These are phyloP conservation scores for Stichodactyla helianthus DNA, from an alignment of 64 coral and sea anemone genomes.

Conservation along the genomic window DNA sequence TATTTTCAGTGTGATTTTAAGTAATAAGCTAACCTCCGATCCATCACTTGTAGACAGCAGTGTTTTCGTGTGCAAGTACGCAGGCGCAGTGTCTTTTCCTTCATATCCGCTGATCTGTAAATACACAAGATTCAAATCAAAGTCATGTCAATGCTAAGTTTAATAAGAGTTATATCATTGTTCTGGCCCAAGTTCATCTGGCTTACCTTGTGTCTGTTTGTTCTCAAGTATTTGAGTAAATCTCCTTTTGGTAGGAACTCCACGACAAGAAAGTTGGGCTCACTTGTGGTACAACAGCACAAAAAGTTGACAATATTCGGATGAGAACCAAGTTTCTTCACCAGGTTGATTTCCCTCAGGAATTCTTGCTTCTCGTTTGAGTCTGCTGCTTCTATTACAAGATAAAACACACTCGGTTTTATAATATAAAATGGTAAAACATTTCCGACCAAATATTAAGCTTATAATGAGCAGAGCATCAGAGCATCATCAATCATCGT, in stretches of 20 bases:
- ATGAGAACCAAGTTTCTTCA: conserved; percentile 30
- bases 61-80: not conserved
- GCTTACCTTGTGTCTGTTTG: conserved; percentile 18
- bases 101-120: conserved; percentile 21
- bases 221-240: conserved; percentile 23
- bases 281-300: conserved; percentile 8
- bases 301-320: conserved; percentile 27
- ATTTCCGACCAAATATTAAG: not conserved
- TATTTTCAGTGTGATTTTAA: too few relatives aligned
- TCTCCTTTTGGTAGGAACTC: conserved; percentile 32
- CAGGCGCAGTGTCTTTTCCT: conserved; percentile 9
- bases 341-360: conserved; percentile 24
- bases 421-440: not conserved
- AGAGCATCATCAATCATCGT: too few relatives aligned
- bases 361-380: conserved; percentile 21
- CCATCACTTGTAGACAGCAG: not conserved
- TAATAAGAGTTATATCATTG: too few relatives aligned
- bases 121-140: not conserved
- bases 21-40: not conserved
- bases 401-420: not conserved
- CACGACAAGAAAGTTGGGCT: conserved; percentile 22
- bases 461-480: too few relatives aligned
- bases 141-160: not conserved
- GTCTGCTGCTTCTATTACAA: not conserved
- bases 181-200: not conserved